Percentiles rank a stretch among this genome's conserved stretches.
phyloP scores from a whole-genome alignment of 2,888 invertebrate species.

The Venustoraphidia nigricollis region DNA sequence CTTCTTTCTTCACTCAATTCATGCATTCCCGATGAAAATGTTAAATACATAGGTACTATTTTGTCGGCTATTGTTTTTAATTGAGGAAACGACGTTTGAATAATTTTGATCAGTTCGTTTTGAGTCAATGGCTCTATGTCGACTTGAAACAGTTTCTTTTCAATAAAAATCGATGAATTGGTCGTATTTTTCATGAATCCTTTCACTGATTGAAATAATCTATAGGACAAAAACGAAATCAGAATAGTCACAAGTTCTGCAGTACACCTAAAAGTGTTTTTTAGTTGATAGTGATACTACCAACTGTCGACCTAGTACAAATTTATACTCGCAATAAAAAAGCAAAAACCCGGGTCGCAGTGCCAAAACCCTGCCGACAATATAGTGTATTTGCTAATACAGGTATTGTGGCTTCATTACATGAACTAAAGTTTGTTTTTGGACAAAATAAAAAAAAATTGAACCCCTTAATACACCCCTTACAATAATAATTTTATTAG shows the following conservation, averaged over 20 bases:
- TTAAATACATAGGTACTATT: constrained; percentile 70
- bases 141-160: constrained; percentile 70
- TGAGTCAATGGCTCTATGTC: constrained; percentile 64
- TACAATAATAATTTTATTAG: no score
- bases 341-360: no score
- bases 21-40: constrained; percentile 60
- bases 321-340: background rate
- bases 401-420: no score
- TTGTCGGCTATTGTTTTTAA: constrained; percentile 56
- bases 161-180: constrained; percentile 49
- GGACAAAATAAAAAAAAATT: no score
- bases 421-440: no score
- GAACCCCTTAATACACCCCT: no score
- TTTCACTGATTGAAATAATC: constrained; percentile 40
- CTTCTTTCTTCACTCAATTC: constrained; percentile 15
- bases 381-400: no score
- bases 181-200: constrained; percentile 46
- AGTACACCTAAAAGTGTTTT: no score
- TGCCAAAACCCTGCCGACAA: no score
- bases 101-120: constrained; percentile 57
- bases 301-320: background rate
- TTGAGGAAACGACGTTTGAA: constrained; percentile 50
- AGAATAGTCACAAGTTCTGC: background rate
- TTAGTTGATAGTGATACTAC: no score
- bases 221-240: constrained; percentile 22